Percentiles rank a stretch among this genome's conserved stretches.
Conservation (phyloP, 2,113 vertebrate genomes). For the Toxostoma redivivum region DNA sequence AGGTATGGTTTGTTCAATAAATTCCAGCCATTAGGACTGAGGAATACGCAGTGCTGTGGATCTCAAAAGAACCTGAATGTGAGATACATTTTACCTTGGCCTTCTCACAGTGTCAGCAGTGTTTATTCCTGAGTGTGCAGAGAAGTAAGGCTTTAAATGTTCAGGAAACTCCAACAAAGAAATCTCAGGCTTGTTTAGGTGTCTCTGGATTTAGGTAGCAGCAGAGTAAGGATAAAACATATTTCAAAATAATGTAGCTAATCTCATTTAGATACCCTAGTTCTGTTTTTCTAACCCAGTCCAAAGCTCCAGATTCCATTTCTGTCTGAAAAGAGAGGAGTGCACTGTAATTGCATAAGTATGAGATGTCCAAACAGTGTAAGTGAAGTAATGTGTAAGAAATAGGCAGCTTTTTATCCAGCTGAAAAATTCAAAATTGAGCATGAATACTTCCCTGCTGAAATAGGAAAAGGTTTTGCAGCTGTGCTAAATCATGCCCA, state of each 20-base stretch:
- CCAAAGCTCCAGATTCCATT: background rate
- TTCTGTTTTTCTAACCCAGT: background rate
- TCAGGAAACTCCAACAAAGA: background rate
- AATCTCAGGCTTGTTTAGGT: background rate
- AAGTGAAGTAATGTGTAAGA: background rate
- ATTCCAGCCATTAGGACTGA: background rate
- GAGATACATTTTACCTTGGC: background rate
- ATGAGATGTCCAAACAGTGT: background rate
- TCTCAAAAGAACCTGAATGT: background rate
- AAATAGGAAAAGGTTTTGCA: constrained; percentile 12
- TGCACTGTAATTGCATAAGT: background rate
- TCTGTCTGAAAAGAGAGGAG: background rate
- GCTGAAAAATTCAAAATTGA: background rate
- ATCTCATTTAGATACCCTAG: background rate
- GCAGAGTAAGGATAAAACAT: background rate
- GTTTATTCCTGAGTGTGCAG: background rate
- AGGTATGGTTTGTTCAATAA: background rate
- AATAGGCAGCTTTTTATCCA: background rate
- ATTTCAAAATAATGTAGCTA: background rate
- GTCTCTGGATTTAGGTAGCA: background rate
- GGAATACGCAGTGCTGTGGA: background rate
- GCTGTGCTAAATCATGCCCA: constrained; percentile 3
- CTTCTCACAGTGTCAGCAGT: background rate
- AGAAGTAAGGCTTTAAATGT: background rate
- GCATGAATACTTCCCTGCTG: background rate